Conservation (phyloP, 2,113 vertebrate species). For the Pardalotus punctatus region DNA sequence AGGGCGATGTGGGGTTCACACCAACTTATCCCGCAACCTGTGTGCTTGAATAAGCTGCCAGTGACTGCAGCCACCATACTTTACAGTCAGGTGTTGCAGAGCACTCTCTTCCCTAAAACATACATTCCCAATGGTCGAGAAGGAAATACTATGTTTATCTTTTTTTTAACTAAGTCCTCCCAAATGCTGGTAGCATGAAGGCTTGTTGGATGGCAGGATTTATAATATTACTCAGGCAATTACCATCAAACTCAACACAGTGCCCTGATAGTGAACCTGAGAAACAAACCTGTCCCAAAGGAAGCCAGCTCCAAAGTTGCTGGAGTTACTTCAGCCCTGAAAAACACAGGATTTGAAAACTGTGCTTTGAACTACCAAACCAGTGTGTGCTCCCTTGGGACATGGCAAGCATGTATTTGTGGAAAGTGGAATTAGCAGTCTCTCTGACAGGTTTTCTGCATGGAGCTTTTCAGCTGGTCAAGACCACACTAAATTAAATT, state of each 20-base stretch:
- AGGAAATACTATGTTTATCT: not conserved
- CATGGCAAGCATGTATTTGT: not conserved
- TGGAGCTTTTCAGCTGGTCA: slow-evolving; percentile 45
- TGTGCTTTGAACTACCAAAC: not conserved
- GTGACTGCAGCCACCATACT: not conserved
- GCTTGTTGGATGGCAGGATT: not conserved
- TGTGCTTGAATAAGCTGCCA: not conserved
- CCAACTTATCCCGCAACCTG: not conserved
- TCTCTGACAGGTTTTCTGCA: slow-evolving; percentile 17
- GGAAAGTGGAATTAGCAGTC: slow-evolving; percentile 21
- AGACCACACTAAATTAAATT: slow-evolving; percentile 39
- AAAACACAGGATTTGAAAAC: not conserved
- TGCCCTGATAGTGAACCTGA: not conserved
- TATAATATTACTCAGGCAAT: not conserved
- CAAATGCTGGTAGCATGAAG: not conserved
- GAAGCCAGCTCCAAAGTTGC: not conserved
- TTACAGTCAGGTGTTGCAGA: not conserved
- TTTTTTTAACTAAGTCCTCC: not conserved
- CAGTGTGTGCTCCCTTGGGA: not conserved
- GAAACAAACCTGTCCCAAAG: not conserved
- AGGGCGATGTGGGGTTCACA: not conserved
- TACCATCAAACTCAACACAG: not conserved
- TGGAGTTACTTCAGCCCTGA: not conserved
- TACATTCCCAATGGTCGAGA: not conserved
- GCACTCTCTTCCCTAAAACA: not conserved